phyloP scores from a whole-genome alignment of 2,888 invertebrate genomes.

The Drosophila bunnanda region DNA sequence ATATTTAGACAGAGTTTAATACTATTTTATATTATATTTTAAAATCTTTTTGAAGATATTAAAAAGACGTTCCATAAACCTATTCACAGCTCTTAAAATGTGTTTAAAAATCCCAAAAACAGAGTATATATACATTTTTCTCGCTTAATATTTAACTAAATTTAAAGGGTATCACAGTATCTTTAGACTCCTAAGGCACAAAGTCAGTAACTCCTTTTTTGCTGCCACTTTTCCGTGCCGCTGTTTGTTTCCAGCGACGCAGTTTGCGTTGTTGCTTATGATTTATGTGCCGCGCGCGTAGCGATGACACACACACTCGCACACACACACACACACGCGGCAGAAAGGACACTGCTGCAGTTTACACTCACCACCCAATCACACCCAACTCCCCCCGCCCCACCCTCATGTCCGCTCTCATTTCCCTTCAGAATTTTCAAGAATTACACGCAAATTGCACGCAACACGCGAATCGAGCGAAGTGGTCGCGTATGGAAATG shows the following conservation, averaged over 20 bases:
- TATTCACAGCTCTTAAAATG: too few species aligned
- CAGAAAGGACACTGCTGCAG: slow-evolving; percentile 48
- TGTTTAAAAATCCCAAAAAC: neutral
- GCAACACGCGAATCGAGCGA: slow-evolving; percentile 71
- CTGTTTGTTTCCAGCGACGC: slow-evolving; percentile 64
- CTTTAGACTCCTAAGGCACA: accelerated
- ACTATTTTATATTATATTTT: neutral
- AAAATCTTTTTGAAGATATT: neutral
- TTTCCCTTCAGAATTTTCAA: slow-evolving; percentile 26
- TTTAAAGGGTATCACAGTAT: neutral
- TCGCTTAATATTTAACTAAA: accelerated
- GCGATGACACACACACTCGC: slow-evolving; percentile 70
- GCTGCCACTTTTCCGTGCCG: slow-evolving; percentile 9
- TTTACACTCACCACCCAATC: slow-evolving; percentile 44
- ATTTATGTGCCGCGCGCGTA: slow-evolving; percentile 72
- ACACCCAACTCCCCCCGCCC: neutral
- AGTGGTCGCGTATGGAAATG: slow-evolving; percentile 68
- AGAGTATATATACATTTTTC: neutral
- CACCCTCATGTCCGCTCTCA: slow-evolving; percentile 82
- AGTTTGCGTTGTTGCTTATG: slow-evolving; percentile 73
- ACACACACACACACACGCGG: slow-evolving; percentile 29
- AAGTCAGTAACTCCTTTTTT: slow-evolving; percentile 38
- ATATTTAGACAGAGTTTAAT: neutral
- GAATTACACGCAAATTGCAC: slow-evolving; percentile 80
- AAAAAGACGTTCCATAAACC: too few species aligned